These are phyloP conservation scores for Sebastes kiyomatsui DNA, from an alignment of 2,797 vertebrate species.

Conservation along the genomic window DNA sequence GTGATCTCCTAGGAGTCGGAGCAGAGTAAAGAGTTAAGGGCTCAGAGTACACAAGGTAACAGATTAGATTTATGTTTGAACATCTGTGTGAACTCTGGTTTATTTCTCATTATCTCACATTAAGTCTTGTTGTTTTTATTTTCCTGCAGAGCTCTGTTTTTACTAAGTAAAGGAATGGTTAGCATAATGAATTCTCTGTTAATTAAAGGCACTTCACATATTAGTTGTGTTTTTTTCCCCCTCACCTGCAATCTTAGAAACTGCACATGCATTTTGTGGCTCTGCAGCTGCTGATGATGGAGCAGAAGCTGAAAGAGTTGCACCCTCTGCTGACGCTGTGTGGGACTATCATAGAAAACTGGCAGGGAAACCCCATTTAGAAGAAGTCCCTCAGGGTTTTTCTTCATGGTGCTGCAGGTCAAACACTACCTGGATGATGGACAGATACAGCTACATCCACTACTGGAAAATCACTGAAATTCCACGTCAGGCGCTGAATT, in stretches of 20 bases:
- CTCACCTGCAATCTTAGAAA: neutral
- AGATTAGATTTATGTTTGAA: too few relatives aligned
- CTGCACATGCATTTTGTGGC: neutral
- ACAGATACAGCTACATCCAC: conserved; percentile 80
- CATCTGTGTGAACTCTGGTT: neutral
- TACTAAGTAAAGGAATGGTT: conserved; percentile 92
- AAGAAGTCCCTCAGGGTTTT: conserved; percentile 89
- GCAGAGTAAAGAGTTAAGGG: too few relatives aligned
- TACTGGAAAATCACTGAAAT: too few relatives aligned
- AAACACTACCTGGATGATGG: conserved; percentile 94
- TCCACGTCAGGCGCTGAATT: too few relatives aligned
- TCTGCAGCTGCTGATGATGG: conserved; percentile 88
- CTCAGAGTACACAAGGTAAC: too few relatives aligned
- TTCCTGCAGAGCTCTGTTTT: conserved; percentile 88
- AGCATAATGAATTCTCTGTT: conserved; percentile 48
- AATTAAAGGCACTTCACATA: neutral
- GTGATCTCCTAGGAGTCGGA: too few relatives aligned
- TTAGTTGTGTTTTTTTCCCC: neutral
- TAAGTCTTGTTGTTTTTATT: neutral
- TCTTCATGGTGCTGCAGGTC: conserved; percentile 93
- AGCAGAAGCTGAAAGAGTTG: conserved; percentile 90
- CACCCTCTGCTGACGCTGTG: conserved; percentile 92
- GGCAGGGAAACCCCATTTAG: conserved; percentile 94
- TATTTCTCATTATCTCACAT: neutral
- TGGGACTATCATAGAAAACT: conserved; percentile 93